Evolutionary conservation across 2,113 vertebrate genomes (phyloP).

Genomic region (Mus musculus): GRCm39 chr11:54355501-54356000

Average conservation of each 20-base stretch:
- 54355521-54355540: neutral
- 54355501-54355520: neutral
- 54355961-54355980: neutral
- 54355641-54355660: neutral
- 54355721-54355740: neutral
- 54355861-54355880: neutral
- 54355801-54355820: neutral
- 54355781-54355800: neutral
- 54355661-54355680: neutral
- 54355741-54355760: slow-evolving; percentile 15
- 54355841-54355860: slow-evolving; percentile 21
- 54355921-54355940: slow-evolving; percentile 6
- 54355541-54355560: neutral
- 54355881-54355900: neutral
- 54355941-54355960: slow-evolving; percentile 45
- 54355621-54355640: neutral
- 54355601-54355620: neutral
- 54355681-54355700: slow-evolving; percentile 20
- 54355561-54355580: neutral
- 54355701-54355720: slow-evolving; percentile 39
- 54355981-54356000: neutral
- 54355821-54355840: neutral
- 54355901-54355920: neutral
- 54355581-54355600: neutral
- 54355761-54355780: neutral